These are phyloP conservation scores for Orientallactaga bullata DNA, from an alignment of 2,113 vertebrate species.

Conservation along the genomic window DNA sequence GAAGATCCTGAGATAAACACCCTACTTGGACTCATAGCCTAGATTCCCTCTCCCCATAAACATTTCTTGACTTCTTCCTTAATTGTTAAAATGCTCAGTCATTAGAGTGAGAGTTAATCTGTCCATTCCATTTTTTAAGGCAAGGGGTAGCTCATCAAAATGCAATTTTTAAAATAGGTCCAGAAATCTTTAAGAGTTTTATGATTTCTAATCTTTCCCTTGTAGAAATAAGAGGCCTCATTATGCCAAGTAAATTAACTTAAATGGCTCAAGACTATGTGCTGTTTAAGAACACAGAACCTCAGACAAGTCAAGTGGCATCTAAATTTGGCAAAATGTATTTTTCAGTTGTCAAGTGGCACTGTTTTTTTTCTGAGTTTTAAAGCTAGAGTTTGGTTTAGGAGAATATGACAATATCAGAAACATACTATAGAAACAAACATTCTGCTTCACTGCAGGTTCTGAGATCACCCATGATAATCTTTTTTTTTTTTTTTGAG, in stretches of 20 bases:
- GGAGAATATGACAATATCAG: not conserved
- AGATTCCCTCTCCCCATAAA: not conserved
- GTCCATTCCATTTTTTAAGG: not conserved
- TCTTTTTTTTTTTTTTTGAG: no score
- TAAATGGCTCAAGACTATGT: constrained; percentile 22
- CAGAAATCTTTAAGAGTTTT: constrained; percentile 43
- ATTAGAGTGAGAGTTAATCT: constrained; percentile 36
- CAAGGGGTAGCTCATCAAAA: constrained; percentile 37
- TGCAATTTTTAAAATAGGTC: not conserved
- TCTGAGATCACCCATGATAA: not conserved
- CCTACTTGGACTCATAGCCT: not conserved
- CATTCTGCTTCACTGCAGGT: fast-evolving
- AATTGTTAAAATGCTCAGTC: not conserved
- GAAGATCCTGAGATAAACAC: not conserved
- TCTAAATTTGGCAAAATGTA: constrained; percentile 53
- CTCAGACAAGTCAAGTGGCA: constrained; percentile 51
- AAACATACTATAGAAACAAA: not conserved
- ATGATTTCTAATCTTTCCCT: constrained; percentile 49
- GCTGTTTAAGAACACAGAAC: constrained; percentile 50
- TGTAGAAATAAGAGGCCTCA: constrained; percentile 56
- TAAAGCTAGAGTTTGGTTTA: constrained; percentile 7
- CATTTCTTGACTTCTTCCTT: not conserved
- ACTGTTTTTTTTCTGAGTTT: not conserved
- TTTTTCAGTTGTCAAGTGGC: not conserved
- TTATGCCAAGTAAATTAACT: constrained; percentile 54